Evolutionary conservation across 2,888 invertebrate species (phyloP), one percentile per base, ranked within the genome.

Genomic region (Drosophila merina): DNA sequence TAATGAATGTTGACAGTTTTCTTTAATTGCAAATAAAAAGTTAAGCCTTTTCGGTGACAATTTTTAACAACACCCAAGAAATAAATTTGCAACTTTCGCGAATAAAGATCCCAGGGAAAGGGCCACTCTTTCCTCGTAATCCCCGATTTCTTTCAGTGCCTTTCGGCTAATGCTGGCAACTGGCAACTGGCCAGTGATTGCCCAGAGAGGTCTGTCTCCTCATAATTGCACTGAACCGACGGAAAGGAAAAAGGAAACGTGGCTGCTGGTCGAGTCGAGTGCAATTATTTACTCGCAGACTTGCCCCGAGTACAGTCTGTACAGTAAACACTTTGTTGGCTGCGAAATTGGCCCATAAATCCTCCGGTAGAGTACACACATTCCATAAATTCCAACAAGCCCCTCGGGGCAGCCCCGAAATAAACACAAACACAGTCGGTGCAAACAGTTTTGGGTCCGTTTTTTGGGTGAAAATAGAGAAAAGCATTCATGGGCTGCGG

Each of bases 391-490:
- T 74, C 58, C 62, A 51, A 64, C 45, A 26, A 47, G 36, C 36
- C 44, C 40, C 20, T n/a, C 14, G n/a, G 36, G 49, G 48, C 48
- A 26, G 12, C 20, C 44, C 36, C 52, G 20, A 57, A 62, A 60
- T 42, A 45, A 28, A 51, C 30, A 69, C 26, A 50, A 33, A 59
- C 40, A 33, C 14, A 54, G 45, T 28, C 8, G n/a, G 20, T 36
- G n/a, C 56, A 40, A 48, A 60, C 62, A 28, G 54, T 72, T 72
- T 51, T 45, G 62, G 59, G 72, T 66, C 64, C 1, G 20, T 20
- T 20, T 6, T 4, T 28, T 6, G 47, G 58, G 82, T 78, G 88
- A 88, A 83, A 83, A 76, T 58, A 74, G 88, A 72, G 86, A 82
- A 88, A 83, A 82, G 60, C 68, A 69, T 72, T 73, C 79, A 71